Percentiles rank a stretch among this genome's conserved stretches.
Evolutionary conservation across 2,797 vertebrate genomes (phyloP).

Genomic region (Aphelocoma californica): DNA sequence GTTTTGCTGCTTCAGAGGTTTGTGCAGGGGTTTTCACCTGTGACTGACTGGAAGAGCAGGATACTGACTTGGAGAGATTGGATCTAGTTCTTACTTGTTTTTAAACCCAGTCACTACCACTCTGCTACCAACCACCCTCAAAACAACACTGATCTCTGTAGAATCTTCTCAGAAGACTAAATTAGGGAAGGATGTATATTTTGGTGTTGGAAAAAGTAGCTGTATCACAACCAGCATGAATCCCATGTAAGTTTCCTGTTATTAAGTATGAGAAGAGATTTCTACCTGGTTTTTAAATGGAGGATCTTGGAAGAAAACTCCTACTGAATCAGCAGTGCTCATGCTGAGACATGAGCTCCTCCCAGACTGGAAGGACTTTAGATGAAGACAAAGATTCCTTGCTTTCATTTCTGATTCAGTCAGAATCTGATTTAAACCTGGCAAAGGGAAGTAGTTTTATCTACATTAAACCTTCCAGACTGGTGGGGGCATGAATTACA

Average conservation of each 20-base stretch:
- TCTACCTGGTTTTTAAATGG: neutral
- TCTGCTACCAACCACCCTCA: neutral
- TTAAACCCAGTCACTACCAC: neutral
- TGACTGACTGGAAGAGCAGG: neutral
- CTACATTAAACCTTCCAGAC: neutral
- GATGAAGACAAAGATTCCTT: neutral
- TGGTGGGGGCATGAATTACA: neutral
- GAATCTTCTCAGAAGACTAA: neutral
- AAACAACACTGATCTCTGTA: neutral
- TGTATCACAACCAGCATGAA: neutral
- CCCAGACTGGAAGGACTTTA: neutral
- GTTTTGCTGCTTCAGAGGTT: neutral
- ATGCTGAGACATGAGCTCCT: neutral
- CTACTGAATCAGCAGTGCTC: neutral
- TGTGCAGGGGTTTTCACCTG: too few species aligned
- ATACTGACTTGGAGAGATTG: neutral
- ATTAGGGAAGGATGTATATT: neutral
- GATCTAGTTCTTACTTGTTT: neutral
- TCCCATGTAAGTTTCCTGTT: neutral
- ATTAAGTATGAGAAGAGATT: neutral
- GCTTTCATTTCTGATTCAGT: neutral
- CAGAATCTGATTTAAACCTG: constrained; percentile 14
- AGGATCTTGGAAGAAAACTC: neutral
- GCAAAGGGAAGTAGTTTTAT: neutral
- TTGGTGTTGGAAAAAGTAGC: neutral